A percentile compares a stretch with the other conserved stretches of the same genome.
These are phyloP conservation scores for Phalloptychus januarius DNA, from an alignment of 2,797 vertebrate genomes.

Conservation along the genomic window DNA sequence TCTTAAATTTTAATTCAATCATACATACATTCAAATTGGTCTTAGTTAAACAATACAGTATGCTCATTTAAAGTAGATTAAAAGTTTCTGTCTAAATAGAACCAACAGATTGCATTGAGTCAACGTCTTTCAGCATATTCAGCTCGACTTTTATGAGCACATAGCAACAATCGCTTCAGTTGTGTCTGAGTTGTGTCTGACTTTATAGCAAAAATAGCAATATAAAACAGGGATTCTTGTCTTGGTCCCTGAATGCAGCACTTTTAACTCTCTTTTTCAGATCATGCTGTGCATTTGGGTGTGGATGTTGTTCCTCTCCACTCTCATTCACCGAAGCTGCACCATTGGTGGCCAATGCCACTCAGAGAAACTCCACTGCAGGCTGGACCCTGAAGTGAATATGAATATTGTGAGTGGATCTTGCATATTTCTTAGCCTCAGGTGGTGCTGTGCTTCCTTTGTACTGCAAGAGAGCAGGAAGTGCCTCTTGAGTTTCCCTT, in stretches of 20 bases:
- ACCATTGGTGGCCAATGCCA: neutral
- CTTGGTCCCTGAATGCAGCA: neutral
- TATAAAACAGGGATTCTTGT: neutral
- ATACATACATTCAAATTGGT: too few species aligned
- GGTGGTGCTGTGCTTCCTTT: neutral
- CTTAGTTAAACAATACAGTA: too few species aligned
- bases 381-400: conserved; percentile 80
- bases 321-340: conserved; percentile 1
- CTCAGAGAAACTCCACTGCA: neutral
- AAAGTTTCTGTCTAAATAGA: too few species aligned
- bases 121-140: too few species aligned
- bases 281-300: conserved; percentile 39
- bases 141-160: too few species aligned
- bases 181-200: too few species aligned
- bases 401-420: conserved; percentile 81
- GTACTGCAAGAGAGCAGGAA: neutral
- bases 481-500: neutral
- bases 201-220: too few species aligned
- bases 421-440: neutral
- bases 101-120: too few species aligned
- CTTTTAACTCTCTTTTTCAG: conserved; percentile 20
- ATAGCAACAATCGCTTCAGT: too few species aligned
- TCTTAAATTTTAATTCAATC: too few species aligned
- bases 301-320: conserved; percentile 41
- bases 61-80: too few species aligned